Base-by-base conservation (phyloP, 2,797 vertebrate genomes). In the Epinephelus coioides region DNA sequence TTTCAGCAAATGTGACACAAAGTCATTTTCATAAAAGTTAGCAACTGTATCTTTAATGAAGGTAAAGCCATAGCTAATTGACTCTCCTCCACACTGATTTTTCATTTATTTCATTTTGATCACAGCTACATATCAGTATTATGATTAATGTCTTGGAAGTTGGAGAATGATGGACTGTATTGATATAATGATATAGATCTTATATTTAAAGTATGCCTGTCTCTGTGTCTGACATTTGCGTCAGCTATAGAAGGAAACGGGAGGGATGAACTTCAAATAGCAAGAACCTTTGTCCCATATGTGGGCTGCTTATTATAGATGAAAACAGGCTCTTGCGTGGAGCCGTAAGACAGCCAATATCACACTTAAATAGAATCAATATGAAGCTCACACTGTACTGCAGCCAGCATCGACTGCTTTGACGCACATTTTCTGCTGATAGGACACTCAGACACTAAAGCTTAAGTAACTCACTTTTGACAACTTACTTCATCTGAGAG, bases 301-400 rank as follows among this genome's bases (percentile, higher is more conserved):
- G 65, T 25, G 25, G 13, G 69, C 66, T 82, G 55, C 81, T 75
- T 77, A 70, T 68, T 88, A 71, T 73, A 87, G 78, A 88, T 61
- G 64, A 55, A 72, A n/a, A 27, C 60, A 46, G 40, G 19, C 55
- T 86, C 71, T 70, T 23, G 17, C 30, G 12, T 75, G 62, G 44
- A 55, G 51, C 56, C 51, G 61, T 25, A 83, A 79, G 71, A 71
- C 69, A 68, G 81, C 74, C 86, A 78, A 88, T 91, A 86, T 89
- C 75, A 80, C 74, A 69, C 81, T 84, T 84, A 69, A 83, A 84
- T 53, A 75, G 70, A 88, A 93, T 94, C 83, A 82, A 88, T 93
- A 79, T 44, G 59, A 81, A 83, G 76, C 68, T 65, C 62, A 47
- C 69, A 66, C 61, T 65, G 71, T 55, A 43, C n/a, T 72, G 64